Evolutionary conservation across 2,888 invertebrate species (phyloP).

Genomic region (Amiota minor): DNA sequence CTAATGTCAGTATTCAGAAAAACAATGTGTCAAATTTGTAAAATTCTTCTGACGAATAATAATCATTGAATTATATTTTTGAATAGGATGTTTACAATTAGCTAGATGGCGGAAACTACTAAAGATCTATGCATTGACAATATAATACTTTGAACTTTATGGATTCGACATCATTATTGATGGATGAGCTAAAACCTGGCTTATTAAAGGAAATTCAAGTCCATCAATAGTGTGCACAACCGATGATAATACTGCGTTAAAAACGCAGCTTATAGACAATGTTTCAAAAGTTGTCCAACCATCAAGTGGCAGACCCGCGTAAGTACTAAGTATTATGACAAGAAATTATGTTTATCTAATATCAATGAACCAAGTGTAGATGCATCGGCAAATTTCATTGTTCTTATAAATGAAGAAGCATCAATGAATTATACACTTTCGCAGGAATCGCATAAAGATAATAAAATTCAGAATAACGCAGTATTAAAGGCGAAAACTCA

Average conservation of each 20-base stretch:
- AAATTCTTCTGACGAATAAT: neutral
- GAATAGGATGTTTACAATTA: constrained; percentile 88
- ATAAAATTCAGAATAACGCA: no score
- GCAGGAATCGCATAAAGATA: no score
- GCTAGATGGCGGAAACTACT: constrained; percentile 91
- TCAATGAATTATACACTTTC: no score
- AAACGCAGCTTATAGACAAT: constrained; percentile 94
- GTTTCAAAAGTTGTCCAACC: constrained; percentile 92
- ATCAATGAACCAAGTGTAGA: constrained; percentile 82
- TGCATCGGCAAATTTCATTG: constrained; percentile 83
- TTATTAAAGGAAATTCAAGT: constrained; percentile 95
- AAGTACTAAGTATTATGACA: constrained; percentile 35
- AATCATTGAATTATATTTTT: neutral
- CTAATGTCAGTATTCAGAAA: constrained; percentile 98
- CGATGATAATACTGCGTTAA: constrained; percentile 92
- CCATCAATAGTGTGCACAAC: constrained; percentile 96
- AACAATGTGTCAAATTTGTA: constrained; percentile 77
- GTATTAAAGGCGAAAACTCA: no score
- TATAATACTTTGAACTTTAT: constrained; percentile 86
- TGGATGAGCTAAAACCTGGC: constrained; percentile 93
- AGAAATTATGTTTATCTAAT: neutral
- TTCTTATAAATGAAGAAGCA: neutral
- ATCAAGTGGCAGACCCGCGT: constrained; percentile 88
- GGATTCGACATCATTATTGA: constrained; percentile 97
- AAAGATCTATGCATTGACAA: constrained; percentile 91